Base-by-base conservation (phyloP, 2,888 invertebrate genomes). In the Muscina levida region DNA sequence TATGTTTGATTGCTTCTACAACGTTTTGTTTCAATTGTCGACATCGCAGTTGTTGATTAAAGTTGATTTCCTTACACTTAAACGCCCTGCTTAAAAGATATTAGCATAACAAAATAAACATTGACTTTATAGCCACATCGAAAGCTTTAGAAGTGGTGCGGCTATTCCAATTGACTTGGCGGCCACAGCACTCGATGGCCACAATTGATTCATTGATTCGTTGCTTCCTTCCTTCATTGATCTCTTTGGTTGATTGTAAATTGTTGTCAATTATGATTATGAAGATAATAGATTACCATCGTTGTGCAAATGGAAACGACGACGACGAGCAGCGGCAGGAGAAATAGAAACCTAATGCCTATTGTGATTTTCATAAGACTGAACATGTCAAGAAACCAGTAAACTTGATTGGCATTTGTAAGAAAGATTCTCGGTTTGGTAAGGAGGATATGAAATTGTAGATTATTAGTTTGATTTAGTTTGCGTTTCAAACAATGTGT, bases 201-300 rank as follows among this genome's bases (percentile, higher is more conserved):
- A 59, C 59, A 59, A 59, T 39, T 59, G 59, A 39, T 59, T 59
- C 37, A 59, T 59, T 59, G 59, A 59, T 59, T 39, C 19, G 39
- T 39, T 31, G 19, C 39, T 59, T 59, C 8, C 31, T 31, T 31
- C 37, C 22, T 39, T 42, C 22, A 42, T 57, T 17, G 56, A n/a
- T 44, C 31, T 11, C 5, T 44, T 31, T 22, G 51, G 59, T 72
- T 77, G 80, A 74, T 81, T 81, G 62, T 72, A 67, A 77, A 67
- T 67, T 74, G 71, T 81, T 81, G 71, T 53, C 80, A 73, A 66
- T 81, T 67, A 67, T 70, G 76, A 46, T 80, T 72, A 67, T 3
- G 2, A 62, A 22, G 42, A 62, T 62, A 62, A 62, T 62, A 62
- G 62, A 62, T 62, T 62, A 42, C 22, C 62, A 62, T 62, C 42